These are phyloP conservation scores for Gyps fulvus DNA, from an alignment of 2,113 vertebrate species.

Conservation along the genomic window DNA sequence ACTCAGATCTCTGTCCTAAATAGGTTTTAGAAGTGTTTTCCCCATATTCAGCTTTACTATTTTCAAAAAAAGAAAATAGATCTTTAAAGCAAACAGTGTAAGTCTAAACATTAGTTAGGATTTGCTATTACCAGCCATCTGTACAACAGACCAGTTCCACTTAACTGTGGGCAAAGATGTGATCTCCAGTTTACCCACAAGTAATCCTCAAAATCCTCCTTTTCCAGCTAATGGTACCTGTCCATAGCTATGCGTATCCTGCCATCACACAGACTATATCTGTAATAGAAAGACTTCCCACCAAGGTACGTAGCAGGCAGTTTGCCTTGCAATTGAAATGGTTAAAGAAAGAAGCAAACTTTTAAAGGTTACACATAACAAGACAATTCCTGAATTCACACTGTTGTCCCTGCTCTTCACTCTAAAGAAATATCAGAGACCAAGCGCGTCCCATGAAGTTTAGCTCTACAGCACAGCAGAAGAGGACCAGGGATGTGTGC, in stretches of 20 bases:
- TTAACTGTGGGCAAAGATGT: neutral
- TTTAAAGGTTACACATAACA: neutral
- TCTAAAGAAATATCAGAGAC: neutral
- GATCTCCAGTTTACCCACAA: neutral
- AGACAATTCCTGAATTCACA: neutral
- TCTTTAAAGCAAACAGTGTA: neutral
- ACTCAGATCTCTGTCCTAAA: neutral
- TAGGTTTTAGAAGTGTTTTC: neutral
- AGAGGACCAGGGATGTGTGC: neutral
- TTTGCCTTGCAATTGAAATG: neutral
- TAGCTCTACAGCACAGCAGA: neutral
- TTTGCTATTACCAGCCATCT: neutral
- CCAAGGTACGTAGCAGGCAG: neutral
- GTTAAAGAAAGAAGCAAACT: neutral
- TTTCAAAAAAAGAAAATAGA: neutral
- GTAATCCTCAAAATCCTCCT: neutral
- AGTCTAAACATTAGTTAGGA: neutral
- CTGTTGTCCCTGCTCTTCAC: neutral
- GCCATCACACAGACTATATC: rapidly evolving
- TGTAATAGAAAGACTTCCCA: neutral
- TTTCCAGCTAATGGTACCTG: neutral
- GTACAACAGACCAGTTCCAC: neutral
- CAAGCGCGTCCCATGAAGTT: neutral
- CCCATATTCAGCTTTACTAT: neutral
- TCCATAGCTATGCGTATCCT: rapidly evolving